Percentiles rank a stretch among this genome's conserved stretches.
phyloP scores from a whole-genome alignment of 2,797 vertebrate species.

The Crenuchus spilurus region DNA sequence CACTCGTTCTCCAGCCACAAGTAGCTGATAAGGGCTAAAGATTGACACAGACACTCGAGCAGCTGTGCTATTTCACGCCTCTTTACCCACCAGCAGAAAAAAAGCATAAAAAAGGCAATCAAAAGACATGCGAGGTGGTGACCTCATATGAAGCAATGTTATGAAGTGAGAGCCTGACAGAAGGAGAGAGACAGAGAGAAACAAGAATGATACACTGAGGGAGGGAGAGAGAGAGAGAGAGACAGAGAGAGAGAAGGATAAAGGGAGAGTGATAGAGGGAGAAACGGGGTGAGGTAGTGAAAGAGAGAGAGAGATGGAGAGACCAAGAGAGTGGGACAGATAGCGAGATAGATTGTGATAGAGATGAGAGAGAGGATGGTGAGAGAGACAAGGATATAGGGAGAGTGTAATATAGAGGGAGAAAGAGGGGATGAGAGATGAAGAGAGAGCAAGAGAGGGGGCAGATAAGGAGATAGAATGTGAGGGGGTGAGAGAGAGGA shows the following conservation, averaged over 20 bases:
- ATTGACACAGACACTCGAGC: slow-evolving; percentile 33
- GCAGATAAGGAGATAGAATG: background rate
- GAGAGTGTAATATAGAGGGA: background rate
- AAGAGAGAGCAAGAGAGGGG: background rate
- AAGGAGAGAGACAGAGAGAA: background rate
- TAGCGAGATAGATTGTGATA: background rate
- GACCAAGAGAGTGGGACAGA: slow-evolving; percentile 1
- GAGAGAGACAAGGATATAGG: background rate
- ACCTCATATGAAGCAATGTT: slow-evolving; percentile 40
- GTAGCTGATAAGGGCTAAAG: slow-evolving; percentile 38
- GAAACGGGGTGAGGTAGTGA: background rate
- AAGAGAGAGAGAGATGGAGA: slow-evolving; percentile 11
- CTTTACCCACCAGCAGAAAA: slow-evolving; percentile 38
- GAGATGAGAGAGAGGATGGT: slow-evolving; percentile 23
- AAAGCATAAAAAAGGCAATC: slow-evolving; percentile 37
- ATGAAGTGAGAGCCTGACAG: slow-evolving; percentile 27
- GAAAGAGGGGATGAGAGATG: slow-evolving; percentile 5
- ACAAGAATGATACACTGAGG: background rate
- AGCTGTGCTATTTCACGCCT: slow-evolving; percentile 41
- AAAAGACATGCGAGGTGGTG: slow-evolving; percentile 18
- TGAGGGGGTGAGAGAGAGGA: too few species aligned
- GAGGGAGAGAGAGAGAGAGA: background rate
- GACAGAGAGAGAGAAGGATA: background rate
- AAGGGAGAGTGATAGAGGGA: background rate
- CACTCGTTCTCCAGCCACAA: slow-evolving; percentile 1